Percentiles rank a stretch among this genome's conserved stretches.
phyloP scores from a whole-genome alignment of 2,888 invertebrate species.

The Hemithea aestivaria region DNA sequence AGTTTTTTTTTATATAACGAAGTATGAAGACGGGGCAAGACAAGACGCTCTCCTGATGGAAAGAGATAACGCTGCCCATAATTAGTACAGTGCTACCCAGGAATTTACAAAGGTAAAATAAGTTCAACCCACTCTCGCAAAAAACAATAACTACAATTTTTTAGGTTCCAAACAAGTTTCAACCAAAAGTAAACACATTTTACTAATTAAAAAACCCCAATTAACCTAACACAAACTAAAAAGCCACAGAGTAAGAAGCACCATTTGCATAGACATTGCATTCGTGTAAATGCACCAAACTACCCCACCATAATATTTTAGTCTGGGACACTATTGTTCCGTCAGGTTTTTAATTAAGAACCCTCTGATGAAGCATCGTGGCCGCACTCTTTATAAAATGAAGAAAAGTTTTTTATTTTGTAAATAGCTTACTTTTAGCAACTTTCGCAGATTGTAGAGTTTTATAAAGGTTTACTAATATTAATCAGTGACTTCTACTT shows the following conservation, averaged over 20 bases:
- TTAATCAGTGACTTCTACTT: no score
- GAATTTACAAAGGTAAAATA: no score
- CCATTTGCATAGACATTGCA: constrained; percentile 30
- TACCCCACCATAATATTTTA: constrained; percentile 37
- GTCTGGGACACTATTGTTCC: constrained; percentile 41
- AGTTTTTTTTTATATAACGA: no score
- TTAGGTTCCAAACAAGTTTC: no score
- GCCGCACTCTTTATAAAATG: constrained; percentile 36
- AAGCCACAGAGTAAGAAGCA: constrained; percentile 10
- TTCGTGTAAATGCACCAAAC: constrained; percentile 27
- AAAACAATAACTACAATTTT: no score
- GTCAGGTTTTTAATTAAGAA: constrained; percentile 50
- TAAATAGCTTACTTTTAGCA: constrained; percentile 9
- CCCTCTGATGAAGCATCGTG: constrained; percentile 46
- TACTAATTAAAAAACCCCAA: constrained; percentile 6
- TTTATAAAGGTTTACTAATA: no score
- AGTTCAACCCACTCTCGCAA: no score
- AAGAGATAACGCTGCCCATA: no score
- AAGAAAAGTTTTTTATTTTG: constrained; percentile 20
- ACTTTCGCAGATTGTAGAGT: not conserved
- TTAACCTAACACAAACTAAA: constrained; percentile 6
- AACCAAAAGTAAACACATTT: no score
- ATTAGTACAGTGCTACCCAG: no score
- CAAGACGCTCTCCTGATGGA: no score
- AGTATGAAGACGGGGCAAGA: no score